Evolutionary conservation across 2,113 vertebrate genomes (phyloP), one percentile per base, ranked within the genome.

Genomic region (Oryzias celebensis): DNA sequence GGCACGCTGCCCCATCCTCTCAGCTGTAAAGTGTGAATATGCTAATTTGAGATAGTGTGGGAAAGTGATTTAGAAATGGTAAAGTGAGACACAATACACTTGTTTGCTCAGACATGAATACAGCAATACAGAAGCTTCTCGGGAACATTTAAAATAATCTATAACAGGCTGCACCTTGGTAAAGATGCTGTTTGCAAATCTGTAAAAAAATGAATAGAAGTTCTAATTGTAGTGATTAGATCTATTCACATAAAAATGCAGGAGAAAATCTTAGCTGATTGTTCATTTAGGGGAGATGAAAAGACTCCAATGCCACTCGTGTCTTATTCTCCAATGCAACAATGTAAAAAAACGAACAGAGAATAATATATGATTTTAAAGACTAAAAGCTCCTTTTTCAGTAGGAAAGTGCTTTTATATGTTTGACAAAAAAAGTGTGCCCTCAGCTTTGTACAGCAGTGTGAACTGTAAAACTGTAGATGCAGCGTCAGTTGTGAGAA

Each of bases 401-500:
- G 18, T 22, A 23, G 16, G 8, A 47, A 36, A 36, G 36, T 36
- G 36, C 36, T 12, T 36, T 36, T 36, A 13, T 36, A 3, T 18
- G 6, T 36, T 43, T 43, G 45, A 31, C 16, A 41, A 23, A 47
- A 41, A 53, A 31, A 55, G 18, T 22, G 44, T 41, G 7, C 42
- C 42, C 24, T 59, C n/a, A 22, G 18, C 13, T 54, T 31, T 50
- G 7, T 36, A 12, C 17, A 58, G 24, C 31, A 53, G 17, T 22
- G 44, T 55, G 5, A 36, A 36, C 36, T 36, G 36, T 31, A 22
- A 15, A 20, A 43, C 7, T 66, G 20, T 63, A 57, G 43, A 56
- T 62, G 48, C 18, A 12, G 13, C 49, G 36, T 15, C 68, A 46
- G 59, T 53, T 16, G 41, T 49, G 18, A 68, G 52, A 55, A 44